These are phyloP conservation scores for Neolamprologus hecqui DNA, from an alignment of 2,113 vertebrate genomes.

Conservation along the genomic window DNA sequence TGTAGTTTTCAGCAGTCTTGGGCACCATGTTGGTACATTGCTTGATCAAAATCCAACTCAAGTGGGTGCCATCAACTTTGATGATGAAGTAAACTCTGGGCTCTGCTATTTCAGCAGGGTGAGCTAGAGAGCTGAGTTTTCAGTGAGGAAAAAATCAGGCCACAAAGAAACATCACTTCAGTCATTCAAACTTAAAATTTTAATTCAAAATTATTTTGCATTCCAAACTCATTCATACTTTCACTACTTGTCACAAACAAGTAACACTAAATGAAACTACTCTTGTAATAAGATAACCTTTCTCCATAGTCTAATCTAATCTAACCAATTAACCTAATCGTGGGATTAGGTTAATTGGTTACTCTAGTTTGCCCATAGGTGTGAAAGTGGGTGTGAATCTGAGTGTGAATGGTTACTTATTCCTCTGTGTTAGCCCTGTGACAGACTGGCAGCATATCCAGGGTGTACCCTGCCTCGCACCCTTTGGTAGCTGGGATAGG, in stretches of 20 bases:
- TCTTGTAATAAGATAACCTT: neutral
- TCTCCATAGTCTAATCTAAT: neutral
- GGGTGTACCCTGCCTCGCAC: neutral
- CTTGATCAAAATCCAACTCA: neutral
- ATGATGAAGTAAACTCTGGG: fast-evolving
- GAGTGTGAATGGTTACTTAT: neutral
- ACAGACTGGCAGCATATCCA: neutral
- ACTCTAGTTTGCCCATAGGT: neutral
- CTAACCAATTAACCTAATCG: no score
- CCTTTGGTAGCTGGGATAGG: neutral
- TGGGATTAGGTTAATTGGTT: neutral
- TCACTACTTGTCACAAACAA: neutral
- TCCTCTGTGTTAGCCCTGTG: neutral
- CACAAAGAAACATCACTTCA: neutral
- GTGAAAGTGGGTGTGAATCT: neutral
- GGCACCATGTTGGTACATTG: conserved; percentile 74
- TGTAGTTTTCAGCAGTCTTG: conserved; percentile 91
- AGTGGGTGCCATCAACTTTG: fast-evolving
- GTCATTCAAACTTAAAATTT: fast-evolving
- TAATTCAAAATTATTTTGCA: neutral
- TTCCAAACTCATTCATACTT: neutral
- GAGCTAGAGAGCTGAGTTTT: neutral
- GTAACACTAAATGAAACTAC: fast-evolving
- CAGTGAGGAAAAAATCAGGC: fast-evolving
- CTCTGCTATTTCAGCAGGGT: neutral